These are phyloP conservation scores for Sapayoa aenigma DNA, from an alignment of 2,113 vertebrate genomes.

Conservation along the genomic window DNA sequence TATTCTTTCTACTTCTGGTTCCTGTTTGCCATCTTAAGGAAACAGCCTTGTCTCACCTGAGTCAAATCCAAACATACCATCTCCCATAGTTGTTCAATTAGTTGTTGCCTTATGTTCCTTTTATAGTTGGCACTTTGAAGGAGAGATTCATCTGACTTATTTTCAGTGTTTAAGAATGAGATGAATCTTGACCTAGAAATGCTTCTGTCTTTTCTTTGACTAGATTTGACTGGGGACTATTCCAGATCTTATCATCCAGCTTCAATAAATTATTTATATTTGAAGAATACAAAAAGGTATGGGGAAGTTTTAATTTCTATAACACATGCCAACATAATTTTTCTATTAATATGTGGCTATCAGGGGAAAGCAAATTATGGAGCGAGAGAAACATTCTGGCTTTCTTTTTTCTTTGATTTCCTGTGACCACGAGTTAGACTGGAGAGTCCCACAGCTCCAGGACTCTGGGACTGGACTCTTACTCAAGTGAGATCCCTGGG, in stretches of 20 bases:
- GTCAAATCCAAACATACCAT: no score
- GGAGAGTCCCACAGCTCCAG: background rate
- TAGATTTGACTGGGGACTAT: background rate
- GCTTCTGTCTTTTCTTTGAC: background rate
- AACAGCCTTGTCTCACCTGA: no score
- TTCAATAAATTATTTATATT: background rate
- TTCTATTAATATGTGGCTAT: background rate
- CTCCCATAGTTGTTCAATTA: background rate
- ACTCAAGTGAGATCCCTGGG: background rate
- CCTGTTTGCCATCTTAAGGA: no score
- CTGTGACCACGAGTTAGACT: background rate
- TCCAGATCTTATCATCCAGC: background rate
- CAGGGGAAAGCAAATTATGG: background rate
- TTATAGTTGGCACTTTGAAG: background rate
- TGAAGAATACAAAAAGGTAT: background rate
- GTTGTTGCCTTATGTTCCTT: background rate
- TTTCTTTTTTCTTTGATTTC: background rate
- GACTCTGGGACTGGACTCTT: background rate
- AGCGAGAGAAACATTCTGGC: background rate
- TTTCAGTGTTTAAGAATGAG: background rate
- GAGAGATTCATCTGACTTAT: background rate
- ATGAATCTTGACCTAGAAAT: background rate
- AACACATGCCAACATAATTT: background rate
- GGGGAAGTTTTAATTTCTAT: background rate
- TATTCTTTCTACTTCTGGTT: no score